Evolutionary conservation across 2,113 vertebrate genomes (phyloP).

Genomic region (Thymallus thymallus): DNA sequence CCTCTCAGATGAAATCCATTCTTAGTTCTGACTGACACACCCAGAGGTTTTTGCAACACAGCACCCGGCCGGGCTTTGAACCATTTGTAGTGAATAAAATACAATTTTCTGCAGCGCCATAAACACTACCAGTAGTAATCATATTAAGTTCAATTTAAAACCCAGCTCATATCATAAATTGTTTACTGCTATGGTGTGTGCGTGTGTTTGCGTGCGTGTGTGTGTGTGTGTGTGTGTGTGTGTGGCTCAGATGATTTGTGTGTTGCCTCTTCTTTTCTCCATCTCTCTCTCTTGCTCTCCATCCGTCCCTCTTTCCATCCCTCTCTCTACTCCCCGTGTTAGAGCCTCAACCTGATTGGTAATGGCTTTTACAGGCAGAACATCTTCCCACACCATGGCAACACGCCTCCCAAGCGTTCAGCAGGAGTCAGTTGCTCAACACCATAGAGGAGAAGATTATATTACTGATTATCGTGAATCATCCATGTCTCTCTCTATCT

Average conservation of each 20-base stretch:
- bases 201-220: too few relatives aligned
- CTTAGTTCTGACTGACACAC: not conserved
- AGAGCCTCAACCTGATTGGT: constrained; percentile 39
- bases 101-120: not conserved
- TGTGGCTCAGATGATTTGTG: too few relatives aligned
- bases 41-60: not conserved
- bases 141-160: not conserved
- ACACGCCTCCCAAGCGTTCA: constrained; percentile 62
- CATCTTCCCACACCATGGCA: constrained; percentile 74
- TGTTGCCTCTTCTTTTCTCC: constrained; percentile 17
- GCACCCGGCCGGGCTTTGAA: not conserved
- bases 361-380: constrained; percentile 48
- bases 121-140: not conserved
- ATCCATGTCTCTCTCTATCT: constrained; percentile 4
- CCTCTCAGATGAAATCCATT: not conserved
- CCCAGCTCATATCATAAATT: too few relatives aligned
- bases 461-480: constrained; percentile 40
- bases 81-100: not conserved
- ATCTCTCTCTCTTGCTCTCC: constrained; percentile 17
- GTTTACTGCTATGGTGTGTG: too few relatives aligned
- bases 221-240: too few relatives aligned
- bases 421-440: constrained; percentile 44
- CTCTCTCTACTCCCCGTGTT: constrained; percentile 1
- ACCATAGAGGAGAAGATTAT: constrained; percentile 38
- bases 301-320: not conserved